Base-by-base conservation (phyloP, 2,888 invertebrate species). In the Zaprionus obscuricornis region DNA sequence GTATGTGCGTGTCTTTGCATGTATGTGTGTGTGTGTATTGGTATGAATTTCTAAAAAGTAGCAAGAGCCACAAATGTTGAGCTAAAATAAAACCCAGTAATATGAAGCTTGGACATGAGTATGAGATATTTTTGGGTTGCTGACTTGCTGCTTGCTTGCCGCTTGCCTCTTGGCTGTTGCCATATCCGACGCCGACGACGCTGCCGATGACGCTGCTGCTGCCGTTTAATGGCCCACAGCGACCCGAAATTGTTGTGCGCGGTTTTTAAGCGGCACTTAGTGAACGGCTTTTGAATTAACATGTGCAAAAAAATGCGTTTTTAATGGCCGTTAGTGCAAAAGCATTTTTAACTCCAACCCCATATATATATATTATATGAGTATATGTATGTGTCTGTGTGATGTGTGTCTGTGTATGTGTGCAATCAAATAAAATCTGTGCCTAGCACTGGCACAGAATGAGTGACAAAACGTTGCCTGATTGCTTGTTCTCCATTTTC, bases 21-120 rank as follows among this genome's bases (percentile, higher is more conserved):
- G 34, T 26, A 52, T 34, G 43, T 31, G 29, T 18, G 26, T 27
- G 56, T 22, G 42, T 40, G 34, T 60, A 57, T 50, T 47, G 45
- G 50, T 60, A 85, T 77, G 66, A 69, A 73, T 77, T 68, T 73
- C 77, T 77, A 81, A 74, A 69, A 66, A 81, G 73, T 31, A 54
- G 31, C 39, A 31, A 33, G 14, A 42, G 24, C 33, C 49, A 33
- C 57, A 54, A 59, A 57, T 49, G 60, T 55, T 42, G 55, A 51
- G 67, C 10, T 37, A 65, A 75, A 79, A 70, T 59, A 59, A 67
- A 82, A 66, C 45, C 60, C 58, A 62, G 78, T 77, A 78, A 72
- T 36, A 59, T 55, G 64, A 72, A 50, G 62, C 56, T 55, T 33
- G 71, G 65, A 55, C 71, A 43, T 24, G 54, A 33, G 29, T 37